Evolutionary conservation across 2,888 invertebrate species (phyloP).

Genomic region (Nasonovia ribisnigri): DNA sequence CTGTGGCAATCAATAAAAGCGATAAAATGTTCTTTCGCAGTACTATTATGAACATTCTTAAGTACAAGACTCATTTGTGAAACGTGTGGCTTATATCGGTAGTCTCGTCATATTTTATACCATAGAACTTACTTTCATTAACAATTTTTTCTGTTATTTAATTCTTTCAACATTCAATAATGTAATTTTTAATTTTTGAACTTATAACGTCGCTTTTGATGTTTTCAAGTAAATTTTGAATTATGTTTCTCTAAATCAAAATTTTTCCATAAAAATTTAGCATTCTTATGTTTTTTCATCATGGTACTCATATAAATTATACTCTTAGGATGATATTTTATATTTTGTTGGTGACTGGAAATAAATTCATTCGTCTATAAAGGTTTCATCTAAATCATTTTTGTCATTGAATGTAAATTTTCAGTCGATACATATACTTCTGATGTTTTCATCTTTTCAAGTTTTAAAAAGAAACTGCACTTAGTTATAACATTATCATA

Average conservation of each 20-base stretch:
- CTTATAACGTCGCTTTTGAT: conserved; percentile 68
- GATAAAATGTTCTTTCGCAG: conserved; percentile 16
- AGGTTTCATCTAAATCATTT: conserved; percentile 2
- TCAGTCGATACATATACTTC: background rate
- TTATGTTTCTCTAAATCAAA: too few species aligned
- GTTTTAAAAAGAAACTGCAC: conserved; percentile 6
- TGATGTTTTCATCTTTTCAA: background rate
- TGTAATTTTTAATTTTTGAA: conserved; percentile 68
- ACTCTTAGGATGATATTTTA: background rate
- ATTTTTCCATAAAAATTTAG: too few species aligned
- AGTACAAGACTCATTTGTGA: conserved; percentile 42
- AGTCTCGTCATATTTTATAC: conserved; percentile 69
- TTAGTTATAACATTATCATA: conserved; percentile 11
- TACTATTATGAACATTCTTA: conserved; percentile 51
- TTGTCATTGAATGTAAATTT: background rate
- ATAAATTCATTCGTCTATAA: background rate
- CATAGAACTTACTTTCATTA: conserved; percentile 67
- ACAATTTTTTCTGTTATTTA: conserved; percentile 30
- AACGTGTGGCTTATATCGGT: conserved; percentile 68
- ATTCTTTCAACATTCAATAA: conserved; percentile 68
- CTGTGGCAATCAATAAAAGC: conserved; percentile 29
- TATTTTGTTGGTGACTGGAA: background rate
- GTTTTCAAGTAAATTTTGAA: too few species aligned
- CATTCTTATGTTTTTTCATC: too few species aligned
- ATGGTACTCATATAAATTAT: too few species aligned